Conservation (phyloP, 2,797 vertebrate genomes). For the Lateolabrax maculatus region DNA sequence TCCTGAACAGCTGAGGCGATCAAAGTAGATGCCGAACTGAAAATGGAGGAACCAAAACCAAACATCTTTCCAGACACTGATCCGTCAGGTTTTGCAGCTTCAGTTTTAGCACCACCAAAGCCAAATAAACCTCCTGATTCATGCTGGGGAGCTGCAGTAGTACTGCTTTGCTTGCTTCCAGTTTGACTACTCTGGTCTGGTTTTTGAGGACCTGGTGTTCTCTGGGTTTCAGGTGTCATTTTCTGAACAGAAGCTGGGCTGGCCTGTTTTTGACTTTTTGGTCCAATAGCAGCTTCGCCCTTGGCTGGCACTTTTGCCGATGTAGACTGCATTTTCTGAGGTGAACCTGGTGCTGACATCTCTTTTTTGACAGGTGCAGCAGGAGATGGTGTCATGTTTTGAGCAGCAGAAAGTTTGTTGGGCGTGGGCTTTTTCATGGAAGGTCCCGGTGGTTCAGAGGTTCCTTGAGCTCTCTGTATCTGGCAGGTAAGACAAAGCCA, state of each 20-base stretch:
- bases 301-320: slow-evolving; percentile 67
- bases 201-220: slow-evolving; percentile 74
- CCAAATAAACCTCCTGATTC: slow-evolving; percentile 73
- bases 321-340: slow-evolving; percentile 64
- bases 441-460: slow-evolving; percentile 78
- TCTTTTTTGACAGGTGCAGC: slow-evolving; percentile 65
- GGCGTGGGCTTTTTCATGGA: slow-evolving; percentile 68
- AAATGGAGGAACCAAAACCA: slow-evolving; percentile 95
- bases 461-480: slow-evolving; percentile 91
- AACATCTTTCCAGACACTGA: slow-evolving; percentile 94
- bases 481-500: slow-evolving; percentile 99
- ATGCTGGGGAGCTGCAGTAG: slow-evolving; percentile 50
- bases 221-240: slow-evolving; percentile 69
- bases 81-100: slow-evolving; percentile 89
- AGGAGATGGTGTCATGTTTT: slow-evolving; percentile 60
- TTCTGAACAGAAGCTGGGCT: slow-evolving; percentile 75
- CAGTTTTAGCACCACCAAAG: slow-evolving; percentile 78
- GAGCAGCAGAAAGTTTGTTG: slow-evolving; percentile 56
- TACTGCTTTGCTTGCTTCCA: slow-evolving; percentile 74
- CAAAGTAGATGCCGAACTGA: slow-evolving; percentile 94
- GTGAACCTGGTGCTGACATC: slow-evolving; percentile 58
- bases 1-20: slow-evolving; percentile 90
- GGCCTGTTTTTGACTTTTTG: slow-evolving; percentile 73
- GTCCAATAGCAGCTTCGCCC: slow-evolving; percentile 73
- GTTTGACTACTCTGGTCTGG: slow-evolving; percentile 54